Conservation (phyloP, 2,113 vertebrate species). For the Suricata suricatta region DNA sequence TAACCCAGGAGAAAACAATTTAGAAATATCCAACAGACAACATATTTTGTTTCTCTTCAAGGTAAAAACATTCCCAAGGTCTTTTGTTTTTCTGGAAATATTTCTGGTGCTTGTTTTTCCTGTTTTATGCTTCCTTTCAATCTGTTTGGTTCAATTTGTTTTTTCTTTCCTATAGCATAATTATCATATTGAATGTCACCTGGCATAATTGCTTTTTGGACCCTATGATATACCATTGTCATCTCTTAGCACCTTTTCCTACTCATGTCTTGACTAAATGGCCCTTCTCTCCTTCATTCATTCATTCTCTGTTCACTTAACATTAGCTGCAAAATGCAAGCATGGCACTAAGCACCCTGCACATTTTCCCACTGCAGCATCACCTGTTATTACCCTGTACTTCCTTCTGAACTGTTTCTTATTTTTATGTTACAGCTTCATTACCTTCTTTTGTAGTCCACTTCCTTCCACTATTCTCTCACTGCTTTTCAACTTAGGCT, state of each 20-base stretch:
- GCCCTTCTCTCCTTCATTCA: not conserved
- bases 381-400: not conserved
- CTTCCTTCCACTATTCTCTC: not conserved
- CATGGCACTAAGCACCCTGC: not conserved
- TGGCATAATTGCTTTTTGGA: not conserved
- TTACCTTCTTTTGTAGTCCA: not conserved
- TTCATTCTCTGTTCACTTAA: not conserved
- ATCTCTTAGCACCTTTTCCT: not conserved
- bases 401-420: not conserved
- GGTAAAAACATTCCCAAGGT: not conserved
- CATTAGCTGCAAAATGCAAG: not conserved
- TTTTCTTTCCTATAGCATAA: not conserved
- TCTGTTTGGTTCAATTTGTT: not conserved
- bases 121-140: conserved; percentile 10
- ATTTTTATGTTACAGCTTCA: not conserved
- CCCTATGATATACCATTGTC: not conserved
- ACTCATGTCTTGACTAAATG: not conserved
- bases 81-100: conserved; percentile 18
- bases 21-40: not conserved
- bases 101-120: conserved; percentile 6
- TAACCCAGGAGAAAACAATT: not conserved
- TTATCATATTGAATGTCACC: not conserved
- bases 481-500: conserved; percentile 8
- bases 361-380: not conserved
- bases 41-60: conserved; percentile 21